Conservation (phyloP, 2,113 vertebrate genomes). For the Crotalus viridis region DNA sequence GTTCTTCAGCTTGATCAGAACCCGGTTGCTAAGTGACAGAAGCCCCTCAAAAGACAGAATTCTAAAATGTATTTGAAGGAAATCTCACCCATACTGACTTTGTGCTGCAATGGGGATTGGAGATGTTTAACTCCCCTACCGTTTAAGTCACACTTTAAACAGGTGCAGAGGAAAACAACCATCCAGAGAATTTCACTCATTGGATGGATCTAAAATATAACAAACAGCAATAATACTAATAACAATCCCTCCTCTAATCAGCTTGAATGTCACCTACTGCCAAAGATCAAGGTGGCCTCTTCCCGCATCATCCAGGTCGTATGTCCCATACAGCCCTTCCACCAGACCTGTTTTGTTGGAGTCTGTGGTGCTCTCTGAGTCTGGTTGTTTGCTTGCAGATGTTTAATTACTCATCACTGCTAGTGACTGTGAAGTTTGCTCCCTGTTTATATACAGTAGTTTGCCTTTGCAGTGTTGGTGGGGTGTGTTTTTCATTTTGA, state of each 20-base stretch:
- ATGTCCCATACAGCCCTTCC: not conserved
- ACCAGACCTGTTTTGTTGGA: not conserved
- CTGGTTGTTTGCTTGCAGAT: not conserved
- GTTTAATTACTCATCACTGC: not conserved
- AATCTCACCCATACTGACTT: not conserved
- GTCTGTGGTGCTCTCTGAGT: not conserved
- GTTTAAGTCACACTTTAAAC: not conserved
- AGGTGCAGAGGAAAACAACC: not conserved
- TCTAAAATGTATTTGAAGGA: not conserved
- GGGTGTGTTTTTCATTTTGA: not conserved
- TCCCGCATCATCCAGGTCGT: not conserved
- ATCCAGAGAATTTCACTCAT: not conserved
- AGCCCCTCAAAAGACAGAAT: not conserved
- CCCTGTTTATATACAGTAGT: not conserved
- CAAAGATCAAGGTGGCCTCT: not conserved
- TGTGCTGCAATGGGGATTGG: not conserved
- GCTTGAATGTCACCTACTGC: not conserved
- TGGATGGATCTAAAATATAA: not conserved
- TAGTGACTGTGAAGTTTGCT: not conserved
- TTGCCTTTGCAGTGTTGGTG: not conserved
- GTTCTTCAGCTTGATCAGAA: not conserved
- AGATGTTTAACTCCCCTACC: not conserved
- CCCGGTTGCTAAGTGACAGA: slow-evolving; percentile 6
- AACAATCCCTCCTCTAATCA: not conserved
- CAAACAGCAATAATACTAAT: not conserved